Evolutionary conservation across 2,113 vertebrate species (phyloP), one percentile per base, ranked within the genome.

Genomic region (Ciconia boyciana): DNA sequence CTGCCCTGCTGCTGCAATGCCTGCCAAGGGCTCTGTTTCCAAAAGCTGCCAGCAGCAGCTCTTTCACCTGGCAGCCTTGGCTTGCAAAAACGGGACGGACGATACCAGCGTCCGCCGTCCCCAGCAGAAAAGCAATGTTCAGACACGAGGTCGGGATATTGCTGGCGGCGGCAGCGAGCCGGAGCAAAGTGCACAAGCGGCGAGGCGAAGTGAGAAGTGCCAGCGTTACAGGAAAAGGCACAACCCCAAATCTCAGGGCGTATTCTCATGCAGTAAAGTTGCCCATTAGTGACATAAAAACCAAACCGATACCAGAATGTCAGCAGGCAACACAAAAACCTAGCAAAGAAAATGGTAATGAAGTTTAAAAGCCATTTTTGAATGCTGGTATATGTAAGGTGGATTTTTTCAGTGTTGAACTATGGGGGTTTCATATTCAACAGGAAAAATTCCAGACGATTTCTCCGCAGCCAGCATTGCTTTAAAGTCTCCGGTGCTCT

Each of bases 131-230:
- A 2, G 22, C 29, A 4, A 2, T 4, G 1, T 4, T 7, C 24
- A 6, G 48, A 4, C 51, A 11, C 1, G 1, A n/a, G 24, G 36
- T 7, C 1, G 6, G 57, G 43, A 5, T 2, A 11, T 5, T 15
- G 39, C 34, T 17, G 17, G 16, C 1, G 10, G 41, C 11, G 4
- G 31, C 10, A 2, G 20, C 2, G 13, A 79, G 57, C 28, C 36
- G 3, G 54, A 54, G 26, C 39, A 3, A 32, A 12, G 2, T 1
- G 8, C 19, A 3, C 24, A 2, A 24, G 29, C 20, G 11, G 36
- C 36, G 5, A 13, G 28, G 52, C 14, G 18, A 7, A 16, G 64
- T 3, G 32, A n/a, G 54, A 69, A 44, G 31, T 14, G 49, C 49
- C 39, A 17, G 62, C 1, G 14, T 18, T 20, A 9, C 15, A 4